A percentile compares a stretch with the other conserved stretches of the same genome.
phyloP scores from a whole-genome alignment of 1,140 invertebrate species.

The Caerostris extrusa region DNA sequence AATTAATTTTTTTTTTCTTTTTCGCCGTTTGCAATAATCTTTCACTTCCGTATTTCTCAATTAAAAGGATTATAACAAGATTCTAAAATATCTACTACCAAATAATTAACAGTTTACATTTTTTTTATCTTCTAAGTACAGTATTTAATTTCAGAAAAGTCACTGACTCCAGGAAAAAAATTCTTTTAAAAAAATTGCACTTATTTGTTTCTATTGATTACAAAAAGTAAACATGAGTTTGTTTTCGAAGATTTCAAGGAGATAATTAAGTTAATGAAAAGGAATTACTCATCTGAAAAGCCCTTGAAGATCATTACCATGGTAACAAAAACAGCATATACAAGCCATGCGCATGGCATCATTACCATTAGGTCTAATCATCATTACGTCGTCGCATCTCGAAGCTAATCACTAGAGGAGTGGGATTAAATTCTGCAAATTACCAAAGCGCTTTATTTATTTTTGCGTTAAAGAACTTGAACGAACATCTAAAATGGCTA shows the following conservation, averaged over 20 bases:
- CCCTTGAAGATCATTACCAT: slow-evolving; percentile 24
- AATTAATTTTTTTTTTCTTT: no score
- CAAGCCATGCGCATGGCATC: not conserved
- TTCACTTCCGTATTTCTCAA: no score
- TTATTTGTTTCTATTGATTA: not conserved
- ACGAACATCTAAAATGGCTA: not conserved
- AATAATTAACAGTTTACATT: not conserved
- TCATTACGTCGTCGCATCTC: slow-evolving; percentile 6
- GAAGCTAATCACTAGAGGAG: slow-evolving; percentile 21
- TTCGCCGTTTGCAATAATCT: no score
- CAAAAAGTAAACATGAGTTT: not conserved
- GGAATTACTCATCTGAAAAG: slow-evolving; percentile 9
- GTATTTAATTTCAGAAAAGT: not conserved
- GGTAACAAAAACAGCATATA: not conserved
- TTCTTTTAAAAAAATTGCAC: not conserved
- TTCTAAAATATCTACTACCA: no score
- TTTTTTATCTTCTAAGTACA: not conserved
- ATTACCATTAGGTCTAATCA: slow-evolving; percentile 40
- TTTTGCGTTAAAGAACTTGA: not conserved
- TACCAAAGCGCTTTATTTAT: not conserved
- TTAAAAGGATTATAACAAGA: no score
- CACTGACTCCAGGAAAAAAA: not conserved
- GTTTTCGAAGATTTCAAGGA: not conserved
- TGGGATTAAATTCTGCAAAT: slow-evolving; percentile 33
- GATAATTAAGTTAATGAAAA: slow-evolving; percentile 39